A percentile compares a stretch with the other conserved stretches of the same genome.
Evolutionary conservation across 2,797 vertebrate species (phyloP).

Genomic region (Lagocephalus sceleratus): DNA sequence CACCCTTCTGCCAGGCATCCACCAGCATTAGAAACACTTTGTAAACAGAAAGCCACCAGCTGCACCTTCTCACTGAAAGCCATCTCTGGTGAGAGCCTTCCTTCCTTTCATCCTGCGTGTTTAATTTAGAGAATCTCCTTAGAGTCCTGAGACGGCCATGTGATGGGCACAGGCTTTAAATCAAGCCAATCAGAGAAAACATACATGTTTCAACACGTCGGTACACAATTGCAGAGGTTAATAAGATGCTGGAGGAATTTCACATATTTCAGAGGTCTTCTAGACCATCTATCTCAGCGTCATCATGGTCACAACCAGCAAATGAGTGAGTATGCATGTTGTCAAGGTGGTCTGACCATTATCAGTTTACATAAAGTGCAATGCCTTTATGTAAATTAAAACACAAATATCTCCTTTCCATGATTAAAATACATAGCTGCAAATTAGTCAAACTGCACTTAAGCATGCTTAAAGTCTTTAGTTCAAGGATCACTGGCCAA

Average conservation of each 20-base stretch:
- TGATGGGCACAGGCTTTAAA: too few relatives aligned
- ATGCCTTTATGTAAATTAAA: not conserved
- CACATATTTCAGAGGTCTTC: not conserved
- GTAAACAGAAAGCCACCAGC: not conserved
- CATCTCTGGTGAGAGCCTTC: too few relatives aligned
- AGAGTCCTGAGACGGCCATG: too few relatives aligned
- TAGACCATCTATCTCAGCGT: not conserved
- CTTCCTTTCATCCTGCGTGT: too few relatives aligned
- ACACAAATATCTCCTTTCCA: not conserved
- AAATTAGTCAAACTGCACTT: too few relatives aligned
- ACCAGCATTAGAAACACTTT: constrained; percentile 1
- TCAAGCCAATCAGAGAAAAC: constrained; percentile 12
- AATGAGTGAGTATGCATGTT: not conserved
- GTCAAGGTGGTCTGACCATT: not conserved
- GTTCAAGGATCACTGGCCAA: too few relatives aligned
- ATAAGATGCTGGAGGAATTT: not conserved
- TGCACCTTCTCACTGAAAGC: too few relatives aligned
- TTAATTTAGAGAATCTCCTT: too few relatives aligned
- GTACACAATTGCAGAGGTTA: not conserved
- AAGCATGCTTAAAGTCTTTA: too few relatives aligned
- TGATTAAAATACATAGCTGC: too few relatives aligned
- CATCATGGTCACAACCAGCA: not conserved
- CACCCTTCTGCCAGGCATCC: constrained; percentile 5
- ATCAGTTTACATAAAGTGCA: not conserved
- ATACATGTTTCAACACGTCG: not conserved